Base-by-base conservation (phyloP, 2,888 invertebrate species). In the Leucophenga maculata region DNA sequence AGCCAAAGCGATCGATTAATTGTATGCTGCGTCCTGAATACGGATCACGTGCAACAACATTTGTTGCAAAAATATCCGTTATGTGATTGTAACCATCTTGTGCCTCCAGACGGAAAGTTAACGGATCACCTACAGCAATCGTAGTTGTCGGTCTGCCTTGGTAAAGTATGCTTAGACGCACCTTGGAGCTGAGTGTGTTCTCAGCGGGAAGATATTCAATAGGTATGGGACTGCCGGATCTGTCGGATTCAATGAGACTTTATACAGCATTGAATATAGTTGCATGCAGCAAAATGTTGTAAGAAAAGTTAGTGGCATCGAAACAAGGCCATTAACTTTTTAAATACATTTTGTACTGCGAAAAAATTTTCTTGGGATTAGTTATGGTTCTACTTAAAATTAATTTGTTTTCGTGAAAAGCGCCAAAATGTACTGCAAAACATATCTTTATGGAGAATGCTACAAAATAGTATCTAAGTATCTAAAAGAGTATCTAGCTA, bases 201-300 rank as follows among this genome's bases (percentile, higher is more conserved):
- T 97, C 96, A 14, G 96, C 96, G 20, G 97, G 97, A 6, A 97
- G 90, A 86, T 96, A 96, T 87, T 97, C 97, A 69, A 97, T 96
- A 13, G 96, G 97, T 75, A 96, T 96, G 0, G 97, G 97, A 83
- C 96, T 95, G 77, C 96, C 96, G 26, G 96, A 95, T 84, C 95
- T 95, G 89, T 90, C 90, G 82, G 90, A 85, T 85, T 90, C 88
- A 71, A 88, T 90, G 78, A 90, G 86, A 82, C 91, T 91, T 79
- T 77, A 91, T 78, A 77, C 74, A 77, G 78, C 74, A 74, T 65
- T 73, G 69, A 69, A 75, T 75, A 75, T 73, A 71, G 46, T 57
- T 44, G 57, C 13, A 14, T 44, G 44, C 69, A 76, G 76, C 77
- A 76, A 77, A 78, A 76, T 75, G 52, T 50, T 65, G 4, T 20